Conservation (phyloP, 2,888 invertebrate genomes). For the Dasypolia templi region DNA sequence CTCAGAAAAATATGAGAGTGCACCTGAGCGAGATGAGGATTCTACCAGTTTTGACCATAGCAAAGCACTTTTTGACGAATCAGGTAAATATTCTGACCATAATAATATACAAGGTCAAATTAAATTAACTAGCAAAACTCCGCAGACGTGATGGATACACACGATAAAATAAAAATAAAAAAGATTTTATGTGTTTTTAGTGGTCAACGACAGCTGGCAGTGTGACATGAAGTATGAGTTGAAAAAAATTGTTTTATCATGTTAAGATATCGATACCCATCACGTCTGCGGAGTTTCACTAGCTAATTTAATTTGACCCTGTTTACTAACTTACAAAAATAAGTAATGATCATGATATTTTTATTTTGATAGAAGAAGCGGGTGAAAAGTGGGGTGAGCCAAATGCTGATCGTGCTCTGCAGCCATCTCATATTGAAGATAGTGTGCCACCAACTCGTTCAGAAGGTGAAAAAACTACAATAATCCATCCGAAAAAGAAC, state of each 20-base stretch:
- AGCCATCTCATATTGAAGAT: slow-evolving; percentile 62
- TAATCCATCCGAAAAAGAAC: slow-evolving; percentile 27
- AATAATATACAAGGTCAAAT: too few species aligned
- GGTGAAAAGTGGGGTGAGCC: slow-evolving; percentile 80
- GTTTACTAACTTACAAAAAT: neutral
- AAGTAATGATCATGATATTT: neutral
- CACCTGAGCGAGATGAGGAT: slow-evolving; percentile 93
- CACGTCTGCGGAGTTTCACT: too few species aligned
- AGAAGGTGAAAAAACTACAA: slow-evolving; percentile 55
- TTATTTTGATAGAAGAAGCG: slow-evolving; percentile 67
- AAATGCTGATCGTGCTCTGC: slow-evolving; percentile 76
- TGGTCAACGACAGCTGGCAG: too few species aligned
- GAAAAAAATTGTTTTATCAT: too few species aligned
- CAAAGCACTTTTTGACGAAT: slow-evolving; percentile 77
- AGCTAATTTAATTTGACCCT: too few species aligned
- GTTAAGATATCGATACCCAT: too few species aligned
- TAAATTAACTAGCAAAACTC: too few species aligned
- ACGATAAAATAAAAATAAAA: too few species aligned
- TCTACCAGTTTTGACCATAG: slow-evolving; percentile 57
- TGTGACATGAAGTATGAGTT: too few species aligned
- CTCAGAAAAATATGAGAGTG: slow-evolving; percentile 94
- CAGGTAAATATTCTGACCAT: slow-evolving; percentile 71
- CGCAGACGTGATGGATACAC: too few species aligned
- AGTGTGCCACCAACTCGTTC: slow-evolving; percentile 28
- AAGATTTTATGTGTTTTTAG: too few species aligned